These are phyloP conservation scores for Drosophila borborema DNA, from an alignment of 2,888 invertebrate genomes.

Conservation along the genomic window DNA sequence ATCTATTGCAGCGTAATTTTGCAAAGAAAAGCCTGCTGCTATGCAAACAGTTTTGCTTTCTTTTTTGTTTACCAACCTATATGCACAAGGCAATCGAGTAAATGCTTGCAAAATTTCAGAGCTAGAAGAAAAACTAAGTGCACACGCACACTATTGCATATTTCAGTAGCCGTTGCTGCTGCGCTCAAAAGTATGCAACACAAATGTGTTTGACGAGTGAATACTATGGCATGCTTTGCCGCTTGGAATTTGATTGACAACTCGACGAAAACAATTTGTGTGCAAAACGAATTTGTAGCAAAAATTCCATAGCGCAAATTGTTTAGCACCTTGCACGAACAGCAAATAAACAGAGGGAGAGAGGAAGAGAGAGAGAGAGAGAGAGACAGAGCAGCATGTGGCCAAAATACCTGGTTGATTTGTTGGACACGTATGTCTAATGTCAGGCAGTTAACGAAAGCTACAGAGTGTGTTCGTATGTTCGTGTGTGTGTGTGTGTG, in stretches of 20 bases:
- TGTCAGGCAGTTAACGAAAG: conserved; percentile 4
- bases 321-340: conserved; percentile 14
- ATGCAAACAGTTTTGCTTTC: not conserved
- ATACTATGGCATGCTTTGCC: conserved; percentile 29
- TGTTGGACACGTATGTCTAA: conserved; percentile 2
- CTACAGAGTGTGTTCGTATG: not conserved
- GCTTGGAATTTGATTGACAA: conserved; percentile 20
- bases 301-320: conserved; percentile 22
- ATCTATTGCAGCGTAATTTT: not conserved
- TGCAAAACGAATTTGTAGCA: conserved; percentile 10
- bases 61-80: not conserved
- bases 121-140: not conserved
- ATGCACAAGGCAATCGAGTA: not conserved
- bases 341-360: not conserved
- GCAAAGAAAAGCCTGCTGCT: not conserved
- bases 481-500: not conserved
- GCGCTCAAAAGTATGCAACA: conserved; percentile 31
- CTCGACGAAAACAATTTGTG: conserved; percentile 13
- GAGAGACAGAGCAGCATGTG: not conserved
- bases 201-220: not conserved
- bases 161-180: not conserved
- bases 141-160: not conserved
- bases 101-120: not conserved
- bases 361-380: not conserved
- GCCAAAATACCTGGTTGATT: conserved; percentile 4